A percentile compares a stretch with the other conserved stretches of the same genome.
Conservation (phyloP, 2,888 invertebrate genomes). For the Pocota personata region DNA sequence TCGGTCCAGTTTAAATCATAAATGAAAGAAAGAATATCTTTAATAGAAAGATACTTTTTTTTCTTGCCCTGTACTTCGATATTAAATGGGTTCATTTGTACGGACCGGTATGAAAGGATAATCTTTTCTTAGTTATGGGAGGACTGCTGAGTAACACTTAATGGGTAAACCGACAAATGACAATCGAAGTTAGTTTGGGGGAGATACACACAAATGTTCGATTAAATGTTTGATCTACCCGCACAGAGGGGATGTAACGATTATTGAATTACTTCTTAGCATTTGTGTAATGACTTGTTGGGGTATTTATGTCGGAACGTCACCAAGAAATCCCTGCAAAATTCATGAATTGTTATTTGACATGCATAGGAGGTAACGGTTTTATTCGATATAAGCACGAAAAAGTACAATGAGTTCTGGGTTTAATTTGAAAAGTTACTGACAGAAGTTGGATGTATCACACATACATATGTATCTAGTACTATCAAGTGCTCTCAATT, state of each 20-base stretch:
- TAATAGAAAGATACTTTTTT: background rate
- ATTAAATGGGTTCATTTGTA: constrained; percentile 10
- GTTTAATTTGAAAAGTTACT: background rate
- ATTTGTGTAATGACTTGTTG: constrained; percentile 1
- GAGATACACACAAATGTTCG: background rate
- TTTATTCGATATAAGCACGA: constrained; percentile 25
- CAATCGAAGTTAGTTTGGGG: background rate
- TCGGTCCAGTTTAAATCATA: constrained; percentile 3
- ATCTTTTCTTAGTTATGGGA: constrained; percentile 1
- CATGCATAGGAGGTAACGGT: constrained; percentile 33
- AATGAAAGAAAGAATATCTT: background rate
- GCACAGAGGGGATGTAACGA: constrained; percentile 2
- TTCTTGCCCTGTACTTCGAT: background rate
- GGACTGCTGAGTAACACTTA: background rate
- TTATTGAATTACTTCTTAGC: constrained; percentile 38
- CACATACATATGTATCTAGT: background rate
- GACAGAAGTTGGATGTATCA: background rate
- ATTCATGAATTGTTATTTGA: constrained; percentile 27
- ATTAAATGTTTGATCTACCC: constrained; percentile 14
- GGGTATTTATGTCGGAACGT: background rate
- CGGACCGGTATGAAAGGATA: background rate
- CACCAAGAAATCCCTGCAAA: constrained; percentile 2
- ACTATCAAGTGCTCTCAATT: constrained; percentile 5
- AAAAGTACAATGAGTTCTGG: background rate
- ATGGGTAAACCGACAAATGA: constrained; percentile 10